Base-by-base conservation (phyloP, 2,113 vertebrate species). In the Lota lota region DNA sequence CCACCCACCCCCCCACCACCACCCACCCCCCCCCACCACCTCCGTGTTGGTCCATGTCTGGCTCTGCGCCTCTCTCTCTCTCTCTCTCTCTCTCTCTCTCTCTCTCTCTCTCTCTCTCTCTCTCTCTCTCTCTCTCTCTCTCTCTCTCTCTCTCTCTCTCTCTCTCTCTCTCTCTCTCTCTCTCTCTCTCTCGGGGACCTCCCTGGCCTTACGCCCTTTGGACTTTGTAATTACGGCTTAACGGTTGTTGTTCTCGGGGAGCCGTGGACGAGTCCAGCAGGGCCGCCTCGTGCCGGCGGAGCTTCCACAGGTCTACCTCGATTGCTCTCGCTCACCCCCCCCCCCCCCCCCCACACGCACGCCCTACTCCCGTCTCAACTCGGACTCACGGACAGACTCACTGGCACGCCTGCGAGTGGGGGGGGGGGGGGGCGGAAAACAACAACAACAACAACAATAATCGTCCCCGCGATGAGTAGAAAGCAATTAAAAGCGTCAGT, bases 401-500 rank as follows among this genome's bases (percentile, higher is more conserved):
- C 40, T 1, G 40, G 40, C 7, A 7, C 40, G 40, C 3, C 40
- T 47, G 7, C 6, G 40, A 7, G 40, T 6, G 40, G 40, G 12
- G n/a, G n/a, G n/a, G n/a, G n/a, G n/a, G n/a, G n/a, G n/a, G n/a
- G n/a, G n/a, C n/a, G n/a, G n/a, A n/a, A 79, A 80, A 82, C 82
- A 89, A 47, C 40, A 47, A 14, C 40, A 47, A 81, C 88, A 81
- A 79, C 40, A 57, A 17, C 88, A 81, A 78, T 83, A 85, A 85
- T 86, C 82, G 74, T 84, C 83, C 40, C 87, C 81, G 74, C 61
- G 74, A 88, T 84, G 88, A 85, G 81, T 85, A 83, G 87, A 88
- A 91, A 88, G 86, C 88, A 92, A 91, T 91, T 91, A 92, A 89
- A 90, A 92, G 82, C 81, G 88, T 77, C 85, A 85, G 82, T 89